These are phyloP conservation scores for Eutrigla gurnardus DNA, from an alignment of 2,797 vertebrate genomes.

Conservation along the genomic window DNA sequence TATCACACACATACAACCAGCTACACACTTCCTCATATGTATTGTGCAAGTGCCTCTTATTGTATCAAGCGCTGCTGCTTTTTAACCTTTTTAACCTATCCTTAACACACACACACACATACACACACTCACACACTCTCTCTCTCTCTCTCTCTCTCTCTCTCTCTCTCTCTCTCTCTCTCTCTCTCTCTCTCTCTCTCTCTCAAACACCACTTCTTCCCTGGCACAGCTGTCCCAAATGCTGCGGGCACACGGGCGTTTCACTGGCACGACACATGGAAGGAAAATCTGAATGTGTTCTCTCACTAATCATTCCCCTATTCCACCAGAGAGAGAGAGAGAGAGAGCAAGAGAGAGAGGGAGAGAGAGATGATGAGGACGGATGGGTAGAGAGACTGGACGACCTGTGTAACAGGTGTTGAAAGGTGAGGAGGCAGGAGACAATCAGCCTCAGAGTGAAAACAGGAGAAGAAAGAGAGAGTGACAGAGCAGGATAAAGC, in stretches of 20 bases:
- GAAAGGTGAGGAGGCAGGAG: conserved; percentile 67
- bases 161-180: conserved; percentile 21
- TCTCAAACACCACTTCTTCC: conserved; percentile 74
- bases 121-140: conserved; percentile 20
- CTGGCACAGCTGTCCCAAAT: conserved; percentile 82
- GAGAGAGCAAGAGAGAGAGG: conserved; percentile 10
- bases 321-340: conserved; percentile 74
- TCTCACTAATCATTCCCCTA: conserved; percentile 86
- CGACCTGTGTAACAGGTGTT: conserved; percentile 73
- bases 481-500: conserved; percentile 67
- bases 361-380: conserved; percentile 49
- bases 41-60: conserved; percentile 57
- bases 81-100: conserved; percentile 57
- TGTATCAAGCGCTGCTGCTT: conserved; percentile 59
- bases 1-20: conserved; percentile 50
- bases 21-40: conserved; percentile 39
- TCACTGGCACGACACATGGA: conserved; percentile 85
- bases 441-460: conserved; percentile 65
- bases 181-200: conserved; percentile 20
- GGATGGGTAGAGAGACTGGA: conserved; percentile 41
- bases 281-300: conserved; percentile 89
- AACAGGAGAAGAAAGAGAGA: conserved; percentile 59
- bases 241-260: conserved; percentile 84
- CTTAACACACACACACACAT: conserved; percentile 23
- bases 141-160: conserved; percentile 20